Percentiles rank a stretch among this genome's conserved stretches.
phyloP scores from a whole-genome alignment of 2,797 vertebrate species.

The Distichodus sexfasciatus region DNA sequence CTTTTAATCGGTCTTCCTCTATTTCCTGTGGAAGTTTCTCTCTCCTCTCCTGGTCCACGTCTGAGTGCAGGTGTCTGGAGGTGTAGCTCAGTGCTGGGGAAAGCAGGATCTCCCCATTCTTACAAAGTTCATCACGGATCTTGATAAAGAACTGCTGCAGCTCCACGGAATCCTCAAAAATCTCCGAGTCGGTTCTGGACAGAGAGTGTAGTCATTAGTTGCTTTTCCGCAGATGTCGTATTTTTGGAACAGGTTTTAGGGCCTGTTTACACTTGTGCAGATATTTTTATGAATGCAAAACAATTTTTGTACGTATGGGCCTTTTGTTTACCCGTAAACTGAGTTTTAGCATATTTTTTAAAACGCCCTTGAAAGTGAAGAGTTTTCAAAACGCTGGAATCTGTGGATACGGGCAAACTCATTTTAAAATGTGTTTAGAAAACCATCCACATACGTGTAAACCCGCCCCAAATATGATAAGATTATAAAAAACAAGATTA shows the following conservation, averaged over 20 bases:
- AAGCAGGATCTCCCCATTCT: constrained; percentile 96
- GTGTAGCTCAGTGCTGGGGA: constrained; percentile 93
- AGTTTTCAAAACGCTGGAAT: too few species aligned
- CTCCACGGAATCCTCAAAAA: constrained; percentile 95
- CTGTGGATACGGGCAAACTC: too few species aligned
- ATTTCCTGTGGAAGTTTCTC: constrained; percentile 96
- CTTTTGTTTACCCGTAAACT: too few species aligned
- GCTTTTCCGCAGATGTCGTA: background rate
- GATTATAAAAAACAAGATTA: too few species aligned
- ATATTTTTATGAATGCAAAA: too few species aligned
- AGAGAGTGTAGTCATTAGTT: constrained; percentile 8
- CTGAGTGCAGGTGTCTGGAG: constrained; percentile 88
- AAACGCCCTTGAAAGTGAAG: too few species aligned
- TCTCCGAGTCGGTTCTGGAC: constrained; percentile 93
- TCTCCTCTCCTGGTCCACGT: constrained; percentile 96
- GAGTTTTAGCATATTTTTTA: too few species aligned
- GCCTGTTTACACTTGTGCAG: background rate
- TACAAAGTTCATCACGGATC: constrained; percentile 97
- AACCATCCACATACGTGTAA: too few species aligned
- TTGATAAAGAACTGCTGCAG: constrained; percentile 98
- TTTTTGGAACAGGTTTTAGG: background rate
- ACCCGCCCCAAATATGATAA: too few species aligned
- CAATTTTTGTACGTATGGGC: too few species aligned
- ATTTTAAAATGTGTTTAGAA: too few species aligned
- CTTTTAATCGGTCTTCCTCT: constrained; percentile 92